These are phyloP conservation scores for Cerceris ruficornis DNA, from an alignment of 2,888 invertebrate species.

Conservation along the genomic window DNA sequence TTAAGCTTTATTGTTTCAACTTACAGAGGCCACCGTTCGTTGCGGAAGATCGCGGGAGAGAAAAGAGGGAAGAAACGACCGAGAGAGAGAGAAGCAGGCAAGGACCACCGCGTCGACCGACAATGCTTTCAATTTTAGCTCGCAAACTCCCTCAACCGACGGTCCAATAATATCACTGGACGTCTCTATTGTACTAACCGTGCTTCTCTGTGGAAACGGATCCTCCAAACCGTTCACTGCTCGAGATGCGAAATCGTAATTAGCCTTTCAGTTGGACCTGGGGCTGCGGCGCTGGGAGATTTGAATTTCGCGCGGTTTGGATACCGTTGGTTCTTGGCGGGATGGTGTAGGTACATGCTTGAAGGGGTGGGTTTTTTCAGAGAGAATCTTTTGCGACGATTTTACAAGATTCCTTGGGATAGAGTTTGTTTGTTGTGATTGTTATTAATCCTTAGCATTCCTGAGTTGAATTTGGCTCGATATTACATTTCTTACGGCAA, in stretches of 20 bases:
- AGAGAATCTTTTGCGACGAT: too few species aligned
- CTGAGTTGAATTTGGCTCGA: too few species aligned
- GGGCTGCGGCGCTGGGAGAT: not conserved
- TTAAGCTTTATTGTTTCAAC: constrained; percentile 78
- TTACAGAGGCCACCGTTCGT: constrained; percentile 58
- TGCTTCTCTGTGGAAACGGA: constrained; percentile 41
- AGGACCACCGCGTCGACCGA: constrained; percentile 61
- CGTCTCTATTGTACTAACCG: constrained; percentile 48
- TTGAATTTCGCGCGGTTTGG: constrained; percentile 3
- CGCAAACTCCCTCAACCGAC: constrained; percentile 45
- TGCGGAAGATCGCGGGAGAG: constrained; percentile 55
- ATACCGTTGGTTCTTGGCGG: not conserved
- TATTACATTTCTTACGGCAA: too few species aligned
- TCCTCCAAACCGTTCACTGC: constrained; percentile 42
- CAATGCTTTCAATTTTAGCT: constrained; percentile 65
- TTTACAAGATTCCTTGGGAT: too few species aligned
- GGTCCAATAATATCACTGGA: constrained; percentile 60
- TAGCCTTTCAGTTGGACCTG: constrained; percentile 21
- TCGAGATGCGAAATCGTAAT: constrained; percentile 38
- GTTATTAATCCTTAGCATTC: too few species aligned
- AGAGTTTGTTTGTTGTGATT: too few species aligned
- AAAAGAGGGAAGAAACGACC: constrained; percentile 13
- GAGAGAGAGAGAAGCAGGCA: not conserved
- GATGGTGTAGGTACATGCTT: not conserved
- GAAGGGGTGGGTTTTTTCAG: too few species aligned